Evolutionary conservation across 2,113 vertebrate species (phyloP), one percentile per base, ranked within the genome.

Genomic region (Pomatostomus ruficeps): DNA sequence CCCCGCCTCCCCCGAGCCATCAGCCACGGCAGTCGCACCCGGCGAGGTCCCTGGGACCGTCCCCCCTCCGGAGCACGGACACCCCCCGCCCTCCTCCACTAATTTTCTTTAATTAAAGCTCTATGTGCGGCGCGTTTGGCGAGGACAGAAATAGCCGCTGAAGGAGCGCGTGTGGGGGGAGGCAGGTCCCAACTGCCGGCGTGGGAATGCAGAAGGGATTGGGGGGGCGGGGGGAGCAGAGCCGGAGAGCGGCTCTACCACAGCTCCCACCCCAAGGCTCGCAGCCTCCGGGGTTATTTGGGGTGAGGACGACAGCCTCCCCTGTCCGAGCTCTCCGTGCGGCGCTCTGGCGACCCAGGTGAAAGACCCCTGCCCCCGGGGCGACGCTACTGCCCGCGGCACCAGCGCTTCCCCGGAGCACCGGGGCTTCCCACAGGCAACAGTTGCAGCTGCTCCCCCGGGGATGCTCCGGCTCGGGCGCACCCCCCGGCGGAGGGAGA

Each of bases 81-180:
- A 65, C 10, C 62, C 13, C 42, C n/a, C 55, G 25, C 61, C 86
- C 82, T 89, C 88, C 78, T 82, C 89, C 83, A 42, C 46, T 81
- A 88, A 78, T 94, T 93, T 84, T 67, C 49, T 85, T 82, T 89
- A 94, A 96, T 82, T 94, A 91, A 95, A 93, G 82, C 88, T 59
- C 73, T 13, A 15, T 42, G 72, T 66, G 92, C 45, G 23, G 90
- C 74, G 67, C 80, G 85, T 89, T 95, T 58, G 51, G 65, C 55
- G 54, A 52, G 71, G 85, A 93, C 89, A 80, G 89, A 87, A 96
- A 96, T 88, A 94, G 94, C 74, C 52, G 72, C 61, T 29, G 89
- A 76, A 66, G 89, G 86, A 93, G 70, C 68, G 62, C 73, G 17
- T 65, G 85, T 43, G 77, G 95, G 67, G 86, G 77, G 77, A 77